Base-by-base conservation (phyloP, 2,113 vertebrate genomes). In the Malurus cyaneus region DNA sequence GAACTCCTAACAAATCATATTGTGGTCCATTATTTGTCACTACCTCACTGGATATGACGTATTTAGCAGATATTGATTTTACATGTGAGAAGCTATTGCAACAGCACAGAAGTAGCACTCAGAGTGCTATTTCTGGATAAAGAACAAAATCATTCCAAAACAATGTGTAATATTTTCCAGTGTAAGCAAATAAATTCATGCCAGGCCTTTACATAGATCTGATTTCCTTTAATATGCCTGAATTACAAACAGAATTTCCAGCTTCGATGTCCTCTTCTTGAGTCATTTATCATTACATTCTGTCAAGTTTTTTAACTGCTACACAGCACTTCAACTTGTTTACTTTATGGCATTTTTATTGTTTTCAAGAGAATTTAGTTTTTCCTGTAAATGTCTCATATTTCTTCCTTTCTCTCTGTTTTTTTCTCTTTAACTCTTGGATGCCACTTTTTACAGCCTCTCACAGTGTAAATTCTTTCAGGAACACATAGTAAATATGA, bases 31-130 rank as follows among this genome's bases (percentile, higher is more conserved):
- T 94, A 81, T 66, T 93, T 91, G 72, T 91, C 47, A 74, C 42
- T 92, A 31, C 18, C 53, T 90, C 24, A 31, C 44, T 85, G 62
- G 54, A 12, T 67, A 71, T 54, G 73, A 32, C 52, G 9, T 70
- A 78, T 94, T 95, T 94, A 92, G 84, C 89, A 81, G 52, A 20
- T 91, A 95, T 25, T 94, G 73, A 91, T 96, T 95, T 91, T 88
- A 76, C 6, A 67, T 31, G 32, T 50, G 29, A 71, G 80, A 91
- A 81, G 34, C 34, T 71, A 53, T 41, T 89, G 52, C 85, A 91
- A 74, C 21, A 88, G 67, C 54, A 72, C 41, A 83, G 76, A 80
- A 69, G 31, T 25, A 28, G 47, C 6, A 23, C 34, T 90, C 32
- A 52, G 28, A 80, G 36, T 65, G 36, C 29, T 89, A 73, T 87